Evolutionary conservation across 2,888 invertebrate species (phyloP).

Genomic region (Cantharis rustica): DNA sequence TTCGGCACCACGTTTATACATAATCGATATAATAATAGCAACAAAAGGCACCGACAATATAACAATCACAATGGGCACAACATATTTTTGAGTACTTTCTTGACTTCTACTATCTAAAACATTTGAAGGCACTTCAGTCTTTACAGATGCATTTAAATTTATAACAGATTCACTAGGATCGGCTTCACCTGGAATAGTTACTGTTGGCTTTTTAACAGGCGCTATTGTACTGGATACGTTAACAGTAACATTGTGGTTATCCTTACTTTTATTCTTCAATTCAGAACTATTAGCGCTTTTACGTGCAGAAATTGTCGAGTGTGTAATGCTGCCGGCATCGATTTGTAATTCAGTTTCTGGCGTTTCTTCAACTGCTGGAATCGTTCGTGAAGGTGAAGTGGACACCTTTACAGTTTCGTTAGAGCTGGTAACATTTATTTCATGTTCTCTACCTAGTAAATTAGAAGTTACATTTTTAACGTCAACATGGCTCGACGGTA

Average conservation of each 20-base stretch:
- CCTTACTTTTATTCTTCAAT: not conserved
- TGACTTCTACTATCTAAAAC: constrained; percentile 34
- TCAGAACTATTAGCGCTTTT: constrained; percentile 36
- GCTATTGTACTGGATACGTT: constrained; percentile 39
- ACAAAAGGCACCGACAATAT: constrained; percentile 77
- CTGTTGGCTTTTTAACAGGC: constrained; percentile 60
- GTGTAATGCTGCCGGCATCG: not conserved
- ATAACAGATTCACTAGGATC: constrained; percentile 35
- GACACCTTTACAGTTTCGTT: not conserved
- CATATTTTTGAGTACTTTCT: constrained; percentile 61
- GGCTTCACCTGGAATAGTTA: constrained; percentile 57
- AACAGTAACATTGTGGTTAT: constrained; percentile 27
- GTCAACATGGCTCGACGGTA: not conserved
- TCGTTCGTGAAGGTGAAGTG: constrained; percentile 3
- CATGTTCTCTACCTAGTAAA: not conserved
- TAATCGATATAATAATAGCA: constrained; percentile 68
- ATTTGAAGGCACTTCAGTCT: constrained; percentile 34
- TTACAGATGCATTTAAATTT: constrained; percentile 14
- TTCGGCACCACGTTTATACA: constrained; percentile 73
- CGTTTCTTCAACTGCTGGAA: constrained; percentile 59
- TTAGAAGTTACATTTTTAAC: not conserved
- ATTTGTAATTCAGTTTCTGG: constrained; percentile 8
- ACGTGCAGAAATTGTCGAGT: constrained; percentile 29
- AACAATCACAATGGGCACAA: constrained; percentile 75
- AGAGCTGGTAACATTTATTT: not conserved